Evolutionary conservation across 2,888 invertebrate genomes (phyloP), one percentile per base, ranked within the genome.

Genomic region (Sylvicola cinctus): DNA sequence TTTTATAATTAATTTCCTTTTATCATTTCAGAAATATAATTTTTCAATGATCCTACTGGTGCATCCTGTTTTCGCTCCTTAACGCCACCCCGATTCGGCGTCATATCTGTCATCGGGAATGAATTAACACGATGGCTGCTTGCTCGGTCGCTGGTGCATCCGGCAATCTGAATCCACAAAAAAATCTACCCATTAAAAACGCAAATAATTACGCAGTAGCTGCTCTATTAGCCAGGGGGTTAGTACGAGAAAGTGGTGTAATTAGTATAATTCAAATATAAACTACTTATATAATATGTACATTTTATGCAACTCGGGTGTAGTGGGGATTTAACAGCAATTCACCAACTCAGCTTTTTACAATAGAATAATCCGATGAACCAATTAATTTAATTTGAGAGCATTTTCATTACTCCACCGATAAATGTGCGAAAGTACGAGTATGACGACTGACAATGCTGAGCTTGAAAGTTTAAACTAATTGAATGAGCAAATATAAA

Each of bases 51-150:
- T 60, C 65, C 65, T 61, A 84, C 84, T 47, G 84, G 78, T 28
- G 81, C 76, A 53, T 84, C 84, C 41, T 70, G 66, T 50, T 69
- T 73, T 41, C 74, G 62, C 51, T 81, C 80, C 46, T 68, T 69
- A 43, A 74, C 70, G 42, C 68, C 65, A 38, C 68, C 69, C 2
- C 68, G 52, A 41, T 62, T 58, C 30, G 68, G 68, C 11, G 72
- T 66, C 49, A 74, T 65, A 49, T 85, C 83, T 49, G 80, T 80
- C 81, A 85, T 79, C 17, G 83, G 83, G 63, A 84, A 81, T 5
- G 80, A 68, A 47, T 78, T 78, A 20, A 80, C 71, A 38, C 79
- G 67, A 34, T 75, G 74, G 40, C 68, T 66, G 45, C 68, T 70
- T 38, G 74, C 71, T 33, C 72, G 66, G 47, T 84, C 84, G 11